A percentile compares a stretch with the other conserved stretches of the same genome.
Evolutionary conservation across 30 jellyfish, hydroid and myxozoan genomes (phyloP).

Genomic region (Cassiopea andromeda): DNA sequence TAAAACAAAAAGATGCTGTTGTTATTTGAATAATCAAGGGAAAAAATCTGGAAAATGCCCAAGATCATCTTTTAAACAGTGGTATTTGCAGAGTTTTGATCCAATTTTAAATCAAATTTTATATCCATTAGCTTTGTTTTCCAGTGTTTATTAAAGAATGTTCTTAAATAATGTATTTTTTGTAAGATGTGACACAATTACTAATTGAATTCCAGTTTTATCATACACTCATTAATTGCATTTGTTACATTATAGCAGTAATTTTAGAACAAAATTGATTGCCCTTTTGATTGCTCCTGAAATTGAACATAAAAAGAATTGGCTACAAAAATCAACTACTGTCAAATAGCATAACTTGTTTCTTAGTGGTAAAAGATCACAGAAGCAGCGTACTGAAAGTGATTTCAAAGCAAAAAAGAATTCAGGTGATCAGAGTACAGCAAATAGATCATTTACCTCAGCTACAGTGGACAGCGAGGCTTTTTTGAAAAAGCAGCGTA

Average conservation of each 20-base stretch:
- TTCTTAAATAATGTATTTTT: too few species aligned
- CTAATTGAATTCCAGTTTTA: too few species aligned
- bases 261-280: too few species aligned
- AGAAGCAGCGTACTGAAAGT: not conserved
- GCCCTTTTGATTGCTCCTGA: too few species aligned
- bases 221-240: too few species aligned
- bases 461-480: not conserved
- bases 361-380: constrained; percentile 3
- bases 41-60: constrained; percentile 47
- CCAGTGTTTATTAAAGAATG: not conserved
- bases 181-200: too few species aligned
- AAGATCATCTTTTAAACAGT: constrained; percentile 15
- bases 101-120: too few species aligned
- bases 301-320: too few species aligned
- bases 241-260: too few species aligned
- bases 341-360: too few species aligned
- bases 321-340: too few species aligned
- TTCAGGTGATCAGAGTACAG: constrained; percentile 7
- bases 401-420: not conserved
- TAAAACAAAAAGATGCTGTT: constrained; percentile 10
- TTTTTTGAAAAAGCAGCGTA: constrained; percentile 14
- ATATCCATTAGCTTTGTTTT: not conserved
- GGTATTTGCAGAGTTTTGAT: constrained; percentile 30
- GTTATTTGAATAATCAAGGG: constrained; percentile 31
- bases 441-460: constrained; percentile 58